A percentile compares a stretch with the other conserved stretches of the same genome.
These are phyloP conservation scores for Galleria mellonella DNA, from an alignment of 1,140 invertebrate genomes.

Conservation along the genomic window DNA sequence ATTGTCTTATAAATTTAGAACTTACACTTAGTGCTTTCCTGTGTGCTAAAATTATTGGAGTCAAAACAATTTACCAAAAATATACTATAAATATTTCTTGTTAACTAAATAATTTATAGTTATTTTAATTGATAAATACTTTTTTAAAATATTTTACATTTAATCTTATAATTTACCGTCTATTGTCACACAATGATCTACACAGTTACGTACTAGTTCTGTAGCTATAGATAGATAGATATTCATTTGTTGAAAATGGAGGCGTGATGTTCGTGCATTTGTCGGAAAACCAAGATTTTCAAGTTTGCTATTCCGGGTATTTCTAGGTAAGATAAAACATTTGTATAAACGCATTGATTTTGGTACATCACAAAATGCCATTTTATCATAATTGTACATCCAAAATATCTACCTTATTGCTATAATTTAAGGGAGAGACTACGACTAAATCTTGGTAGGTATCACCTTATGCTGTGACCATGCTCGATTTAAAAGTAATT, in stretches of 20 bases:
- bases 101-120: no score
- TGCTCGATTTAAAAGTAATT: slow-evolving; percentile 26
- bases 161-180: no score
- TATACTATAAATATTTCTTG: no score
- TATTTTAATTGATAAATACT: no score
- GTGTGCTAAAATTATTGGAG: no score
- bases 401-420: slow-evolving; percentile 29
- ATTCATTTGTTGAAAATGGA: slow-evolving; percentile 73
- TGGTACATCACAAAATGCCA: slow-evolving; percentile 24
- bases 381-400: slow-evolving; percentile 23
- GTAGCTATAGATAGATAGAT: slow-evolving; percentile 11
- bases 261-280: slow-evolving; percentile 60
- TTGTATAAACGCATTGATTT: slow-evolving; percentile 43
- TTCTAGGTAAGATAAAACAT: slow-evolving; percentile 43
- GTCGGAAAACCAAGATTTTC: slow-evolving; percentile 57
- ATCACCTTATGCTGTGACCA: slow-evolving; percentile 34
- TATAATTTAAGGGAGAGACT: slow-evolving; percentile 73
- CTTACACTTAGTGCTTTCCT: no score
- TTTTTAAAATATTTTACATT: no score
- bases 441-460: slow-evolving; percentile 37
- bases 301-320: slow-evolving; percentile 53
- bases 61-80: no score
- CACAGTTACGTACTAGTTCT: slow-evolving; percentile 4
- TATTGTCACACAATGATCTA: no score
- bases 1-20: no score